These are phyloP conservation scores for Goniozus legneri DNA, from an alignment of 1,140 invertebrate species.

Conservation along the genomic window DNA sequence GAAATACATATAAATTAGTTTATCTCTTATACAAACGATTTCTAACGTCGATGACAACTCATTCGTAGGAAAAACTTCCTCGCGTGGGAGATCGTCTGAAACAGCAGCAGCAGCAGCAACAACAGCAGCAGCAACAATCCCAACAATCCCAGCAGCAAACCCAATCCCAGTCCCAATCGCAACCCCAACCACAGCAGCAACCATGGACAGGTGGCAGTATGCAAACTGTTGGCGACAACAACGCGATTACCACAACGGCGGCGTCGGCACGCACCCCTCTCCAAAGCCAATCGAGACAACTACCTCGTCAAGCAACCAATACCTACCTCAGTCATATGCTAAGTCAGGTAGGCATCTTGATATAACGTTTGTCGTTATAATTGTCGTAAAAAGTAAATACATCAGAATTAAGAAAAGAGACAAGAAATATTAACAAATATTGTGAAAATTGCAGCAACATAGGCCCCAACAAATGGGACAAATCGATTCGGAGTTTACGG, in stretches of 20 bases:
- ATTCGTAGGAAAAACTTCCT: constrained; percentile 55
- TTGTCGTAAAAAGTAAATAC: no score
- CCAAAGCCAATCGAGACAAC: constrained; percentile 50
- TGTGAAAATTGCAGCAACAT: constrained; percentile 47
- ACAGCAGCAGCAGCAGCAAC: constrained; percentile 52
- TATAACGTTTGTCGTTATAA: constrained; percentile 12
- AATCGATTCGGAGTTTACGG: constrained; percentile 46
- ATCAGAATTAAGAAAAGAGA: no score
- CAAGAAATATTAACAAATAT: no score
- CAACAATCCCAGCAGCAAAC: constrained; percentile 63
- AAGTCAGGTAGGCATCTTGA: constrained; percentile 39
- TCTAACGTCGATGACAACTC: neutral
- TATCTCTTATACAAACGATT: neutral
- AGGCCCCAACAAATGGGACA: constrained; percentile 47
- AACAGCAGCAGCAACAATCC: constrained; percentile 53
- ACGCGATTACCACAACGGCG: constrained; percentile 45
- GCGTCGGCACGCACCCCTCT: constrained; percentile 44
- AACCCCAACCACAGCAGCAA: constrained; percentile 37
- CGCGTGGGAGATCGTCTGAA: constrained; percentile 46
- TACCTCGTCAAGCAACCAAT: constrained; percentile 56
- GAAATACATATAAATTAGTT: no score
- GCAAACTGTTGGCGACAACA: constrained; percentile 42
- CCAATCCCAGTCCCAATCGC: constrained; percentile 51
- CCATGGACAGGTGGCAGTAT: constrained; percentile 46
- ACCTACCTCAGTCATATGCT: constrained; percentile 57